Conservation (phyloP, 2,797 vertebrate genomes). For the Agapornis canus region DNA sequence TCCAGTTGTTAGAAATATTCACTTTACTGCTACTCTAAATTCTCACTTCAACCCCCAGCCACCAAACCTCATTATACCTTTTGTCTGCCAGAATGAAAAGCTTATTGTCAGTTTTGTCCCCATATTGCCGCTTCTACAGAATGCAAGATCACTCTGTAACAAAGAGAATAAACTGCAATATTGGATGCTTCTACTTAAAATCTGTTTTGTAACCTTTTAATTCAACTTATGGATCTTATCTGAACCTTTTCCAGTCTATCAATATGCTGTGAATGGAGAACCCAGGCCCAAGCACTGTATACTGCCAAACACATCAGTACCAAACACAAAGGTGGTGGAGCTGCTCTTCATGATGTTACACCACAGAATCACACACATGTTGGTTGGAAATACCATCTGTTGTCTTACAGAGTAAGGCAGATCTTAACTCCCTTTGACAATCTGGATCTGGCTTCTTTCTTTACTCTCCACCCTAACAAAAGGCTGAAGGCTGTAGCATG, state of each 20-base stretch:
- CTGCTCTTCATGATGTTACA: neutral
- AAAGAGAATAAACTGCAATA: neutral
- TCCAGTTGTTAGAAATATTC: neutral
- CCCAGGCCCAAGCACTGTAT: neutral
- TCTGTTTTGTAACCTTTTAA: neutral
- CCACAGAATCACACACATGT: neutral
- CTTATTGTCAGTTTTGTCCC: neutral
- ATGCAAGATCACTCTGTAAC: neutral
- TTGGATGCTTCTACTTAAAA: neutral
- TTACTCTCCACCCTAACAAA: neutral
- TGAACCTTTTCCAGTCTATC: neutral
- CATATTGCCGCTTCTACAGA: neutral
- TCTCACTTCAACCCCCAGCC: neutral
- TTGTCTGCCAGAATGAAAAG: neutral
- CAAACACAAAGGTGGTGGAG: neutral
- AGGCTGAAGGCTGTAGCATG: neutral
- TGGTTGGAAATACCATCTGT: neutral
- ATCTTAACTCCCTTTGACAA: neutral
- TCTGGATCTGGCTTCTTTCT: neutral
- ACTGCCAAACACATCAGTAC: neutral
- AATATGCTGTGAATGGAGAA: neutral
- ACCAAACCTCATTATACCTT: neutral
- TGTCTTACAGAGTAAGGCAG: neutral
- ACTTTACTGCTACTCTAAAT: neutral
- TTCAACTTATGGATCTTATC: neutral